A percentile compares a stretch with the other conserved stretches of the same genome.
Evolutionary conservation across 2,797 vertebrate species (phyloP).

Genomic region (Eidolon dupreanum): DNA sequence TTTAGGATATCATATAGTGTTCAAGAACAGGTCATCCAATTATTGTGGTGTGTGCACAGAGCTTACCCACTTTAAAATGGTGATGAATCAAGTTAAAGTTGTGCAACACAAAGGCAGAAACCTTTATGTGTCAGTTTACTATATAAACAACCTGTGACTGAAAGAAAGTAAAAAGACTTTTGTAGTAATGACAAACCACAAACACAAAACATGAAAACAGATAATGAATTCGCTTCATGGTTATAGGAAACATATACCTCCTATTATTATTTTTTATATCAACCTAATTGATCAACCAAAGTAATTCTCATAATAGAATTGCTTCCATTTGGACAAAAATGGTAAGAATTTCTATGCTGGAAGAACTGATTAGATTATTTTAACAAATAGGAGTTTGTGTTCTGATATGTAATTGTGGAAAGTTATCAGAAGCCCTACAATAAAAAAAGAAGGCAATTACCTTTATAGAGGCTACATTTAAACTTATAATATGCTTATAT

Average conservation of each 20-base stretch:
- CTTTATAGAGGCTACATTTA: background rate
- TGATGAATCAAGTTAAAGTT: background rate
- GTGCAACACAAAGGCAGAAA: background rate
- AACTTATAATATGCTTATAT: conserved; percentile 2
- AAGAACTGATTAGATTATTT: background rate
- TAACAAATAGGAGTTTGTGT: background rate
- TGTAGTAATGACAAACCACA: background rate
- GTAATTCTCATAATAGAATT: background rate
- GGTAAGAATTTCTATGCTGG: background rate
- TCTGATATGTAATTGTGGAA: background rate
- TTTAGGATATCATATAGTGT: background rate
- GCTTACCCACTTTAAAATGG: background rate
- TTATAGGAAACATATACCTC: background rate
- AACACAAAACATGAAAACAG: background rate
- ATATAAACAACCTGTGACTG: background rate
- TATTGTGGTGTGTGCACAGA: background rate
- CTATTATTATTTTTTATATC: background rate
- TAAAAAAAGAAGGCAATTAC: background rate
- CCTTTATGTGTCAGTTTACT: background rate
- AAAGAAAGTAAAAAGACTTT: background rate
- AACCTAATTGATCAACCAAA: background rate
- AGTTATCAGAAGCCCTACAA: background rate
- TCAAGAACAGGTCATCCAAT: background rate
- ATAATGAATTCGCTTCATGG: background rate
- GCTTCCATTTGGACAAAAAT: background rate